Percentiles rank a stretch among this genome's conserved stretches.
Evolutionary conservation across 92 coral and sea anemone species (phyloP).

Genomic region (Epizoanthus ramosus): DNA sequence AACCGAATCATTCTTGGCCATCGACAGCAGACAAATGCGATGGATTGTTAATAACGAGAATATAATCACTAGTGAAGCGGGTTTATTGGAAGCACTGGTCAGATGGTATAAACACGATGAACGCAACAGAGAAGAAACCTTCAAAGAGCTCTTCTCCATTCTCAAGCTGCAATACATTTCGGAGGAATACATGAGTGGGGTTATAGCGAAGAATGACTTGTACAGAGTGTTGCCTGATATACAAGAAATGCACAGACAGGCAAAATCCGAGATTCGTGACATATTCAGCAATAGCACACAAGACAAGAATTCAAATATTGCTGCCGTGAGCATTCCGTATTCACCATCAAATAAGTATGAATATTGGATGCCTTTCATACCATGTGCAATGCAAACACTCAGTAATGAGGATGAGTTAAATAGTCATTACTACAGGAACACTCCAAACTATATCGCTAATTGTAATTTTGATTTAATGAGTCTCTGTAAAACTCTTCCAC

Average conservation of each 20-base stretch:
- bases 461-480: background rate
- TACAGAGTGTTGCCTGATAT: background rate
- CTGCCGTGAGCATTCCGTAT: background rate
- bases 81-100: slow-evolving; percentile 4
- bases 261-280: background rate
- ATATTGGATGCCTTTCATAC: background rate
- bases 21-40: slow-evolving; percentile 11
- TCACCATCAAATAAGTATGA: background rate
- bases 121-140: background rate
- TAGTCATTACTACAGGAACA: no score
- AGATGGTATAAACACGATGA: slow-evolving; percentile 12
- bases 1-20: slow-evolving; percentile 9
- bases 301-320: background rate
- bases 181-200: background rate
- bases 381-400: background rate
- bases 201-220: background rate
- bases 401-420: background rate
- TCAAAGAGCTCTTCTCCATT: slow-evolving; percentile 6
- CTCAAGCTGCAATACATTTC: background rate
- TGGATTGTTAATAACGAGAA: slow-evolving; percentile 16
- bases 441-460: background rate
- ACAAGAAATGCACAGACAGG: background rate
- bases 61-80: slow-evolving; percentile 7
- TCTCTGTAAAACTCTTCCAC: background rate
- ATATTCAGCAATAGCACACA: background rate